Evolutionary conservation across 2,888 invertebrate genomes (phyloP), one percentile per base, ranked within the genome.

Genomic region (Callyntrura sp.): DNA sequence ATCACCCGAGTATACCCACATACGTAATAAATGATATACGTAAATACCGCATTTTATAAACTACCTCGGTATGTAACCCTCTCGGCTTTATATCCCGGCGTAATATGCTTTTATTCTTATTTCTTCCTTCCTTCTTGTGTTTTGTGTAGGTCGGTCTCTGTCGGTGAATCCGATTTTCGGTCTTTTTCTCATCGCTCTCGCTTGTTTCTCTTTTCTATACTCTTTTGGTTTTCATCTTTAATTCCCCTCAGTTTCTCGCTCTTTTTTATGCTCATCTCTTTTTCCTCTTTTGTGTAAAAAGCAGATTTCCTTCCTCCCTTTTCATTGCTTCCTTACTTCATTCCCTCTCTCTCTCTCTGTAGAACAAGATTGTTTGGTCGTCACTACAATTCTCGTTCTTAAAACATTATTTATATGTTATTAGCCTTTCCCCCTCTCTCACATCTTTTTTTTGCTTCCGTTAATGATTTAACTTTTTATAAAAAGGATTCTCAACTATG

Each of bases 141-240:
- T 23, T 62, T 57, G 55, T 57, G 73, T 83, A 81, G 76, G 88
- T 89, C 88, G 88, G 88, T 79, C 65, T 78, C 88, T 84, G 88
- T 89, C 88, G 88, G 88, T 89, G 84, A 78, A 89, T 89, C 88
- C 88, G 88, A 89, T 89, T 89, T 89, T 65, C 83, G 68, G 84
- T 73, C 70, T 82, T 88, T 87, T 79, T 79, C 62, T 73, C 73
- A 55, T 45, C 81, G 57, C 68, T 79, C 51, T 84, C n/a, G n/a
- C n/a, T n/a, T n/a, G n/a, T n/a, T n/a, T 55, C 65, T 55, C 25
- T 51, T 79, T 68, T 82, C 62, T 76, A 48, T 78, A 78, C 83
- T 55, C 83, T 79, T 89, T 78, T 82, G 79, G 84, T 65, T 89
- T 83, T 89, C 88, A 89, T 89, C 88, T 89, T 89, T 89, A 89